phyloP scores from a whole-genome alignment of 2,888 invertebrate species.

The Phytoseiulus persimilis region DNA sequence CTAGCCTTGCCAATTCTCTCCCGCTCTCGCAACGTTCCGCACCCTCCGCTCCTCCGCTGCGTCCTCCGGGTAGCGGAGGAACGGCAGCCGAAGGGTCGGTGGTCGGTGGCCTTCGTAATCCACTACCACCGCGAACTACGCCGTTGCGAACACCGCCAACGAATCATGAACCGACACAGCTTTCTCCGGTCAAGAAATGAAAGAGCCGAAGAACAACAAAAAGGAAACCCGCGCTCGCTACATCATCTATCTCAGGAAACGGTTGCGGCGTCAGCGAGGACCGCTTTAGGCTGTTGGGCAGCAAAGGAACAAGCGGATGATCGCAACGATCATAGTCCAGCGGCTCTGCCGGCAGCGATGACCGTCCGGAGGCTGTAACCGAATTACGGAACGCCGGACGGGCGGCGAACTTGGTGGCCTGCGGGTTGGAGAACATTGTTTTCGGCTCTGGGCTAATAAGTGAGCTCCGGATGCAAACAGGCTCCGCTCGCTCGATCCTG shows the following conservation, averaged over 20 bases:
- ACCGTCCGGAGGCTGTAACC: background rate
- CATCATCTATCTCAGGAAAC: background rate
- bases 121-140: background rate
- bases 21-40: background rate
- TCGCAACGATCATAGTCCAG: background rate
- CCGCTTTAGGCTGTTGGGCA: background rate
- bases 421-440: background rate
- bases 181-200: background rate
- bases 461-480: background rate
- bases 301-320: background rate
- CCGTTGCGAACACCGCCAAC: background rate
- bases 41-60: background rate
- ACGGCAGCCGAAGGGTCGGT: background rate
- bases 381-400: background rate
- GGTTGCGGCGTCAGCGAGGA: background rate
- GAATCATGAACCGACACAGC: background rate
- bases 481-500: background rate
- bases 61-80: background rate
- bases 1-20: constrained; percentile 24
- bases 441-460: background rate
- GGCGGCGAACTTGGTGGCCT: background rate
- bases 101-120: constrained; percentile 5
- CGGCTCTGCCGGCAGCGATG: background rate
- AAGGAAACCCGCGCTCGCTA: background rate
- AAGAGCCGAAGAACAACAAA: background rate